These are phyloP conservation scores for Notodonta ziczac DNA, from an alignment of 2,888 invertebrate species.

Conservation along the genomic window DNA sequence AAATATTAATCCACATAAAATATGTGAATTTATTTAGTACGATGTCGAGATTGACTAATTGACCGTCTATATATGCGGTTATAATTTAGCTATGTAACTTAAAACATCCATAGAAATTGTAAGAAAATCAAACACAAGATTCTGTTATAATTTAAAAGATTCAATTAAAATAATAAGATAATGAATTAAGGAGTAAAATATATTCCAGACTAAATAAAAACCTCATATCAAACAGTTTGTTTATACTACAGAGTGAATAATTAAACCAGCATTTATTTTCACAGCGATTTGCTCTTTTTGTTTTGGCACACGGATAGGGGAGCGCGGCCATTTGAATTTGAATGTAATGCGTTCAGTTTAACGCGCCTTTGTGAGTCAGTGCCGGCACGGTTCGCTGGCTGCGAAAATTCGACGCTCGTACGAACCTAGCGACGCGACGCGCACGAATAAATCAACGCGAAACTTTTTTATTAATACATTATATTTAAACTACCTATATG, in stretches of 20 bases:
- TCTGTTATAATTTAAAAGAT: no score
- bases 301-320: slow-evolving; percentile 47
- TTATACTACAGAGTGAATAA: not conserved
- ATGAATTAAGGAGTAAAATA: not conserved
- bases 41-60: slow-evolving; percentile 46
- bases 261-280: not conserved
- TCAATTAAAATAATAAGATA: no score
- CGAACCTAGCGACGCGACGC: slow-evolving; percentile 40
- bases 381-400: slow-evolving; percentile 70
- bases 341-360: slow-evolving; percentile 65
- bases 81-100: slow-evolving; percentile 28
- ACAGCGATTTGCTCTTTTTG: slow-evolving; percentile 38
- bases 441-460: slow-evolving; percentile 41
- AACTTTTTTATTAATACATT: slow-evolving; percentile 32
- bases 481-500: slow-evolving; percentile 1
- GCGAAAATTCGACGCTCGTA: slow-evolving; percentile 72
- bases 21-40: slow-evolving; percentile 41
- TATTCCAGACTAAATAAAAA: not conserved
- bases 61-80: slow-evolving; percentile 33
- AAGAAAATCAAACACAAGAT: not conserved
- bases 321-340: slow-evolving; percentile 55
- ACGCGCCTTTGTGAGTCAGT: slow-evolving; percentile 73
- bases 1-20: slow-evolving; percentile 57
- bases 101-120: slow-evolving; percentile 17
- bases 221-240: not conserved